A percentile compares a stretch with the other conserved stretches of the same genome.
Conservation (phyloP, 2,888 invertebrate species). For the Callinectes sapidus region DNA sequence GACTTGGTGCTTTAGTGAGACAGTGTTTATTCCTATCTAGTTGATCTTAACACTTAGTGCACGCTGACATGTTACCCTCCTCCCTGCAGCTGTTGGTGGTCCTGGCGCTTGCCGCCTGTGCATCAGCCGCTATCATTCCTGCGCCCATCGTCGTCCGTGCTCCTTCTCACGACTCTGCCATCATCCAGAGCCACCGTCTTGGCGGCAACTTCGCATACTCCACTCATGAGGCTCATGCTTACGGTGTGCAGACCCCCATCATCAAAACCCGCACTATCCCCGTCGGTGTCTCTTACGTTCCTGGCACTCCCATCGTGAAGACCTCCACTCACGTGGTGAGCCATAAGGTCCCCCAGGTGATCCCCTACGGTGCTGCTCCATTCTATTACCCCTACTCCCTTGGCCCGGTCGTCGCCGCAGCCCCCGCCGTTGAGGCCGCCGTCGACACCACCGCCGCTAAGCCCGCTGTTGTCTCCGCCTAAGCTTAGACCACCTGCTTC, state of each 20-base stretch:
- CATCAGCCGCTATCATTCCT: slow-evolving; percentile 72
- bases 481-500: neutral
- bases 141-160: slow-evolving; percentile 76
- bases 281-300: slow-evolving; percentile 76
- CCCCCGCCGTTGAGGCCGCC: slow-evolving; percentile 15
- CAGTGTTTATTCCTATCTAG: neutral
- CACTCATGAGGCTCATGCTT: slow-evolving; percentile 79
- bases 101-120: slow-evolving; percentile 72
- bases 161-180: slow-evolving; percentile 78
- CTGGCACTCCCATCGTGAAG: slow-evolving; percentile 73
- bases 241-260: slow-evolving; percentile 77
- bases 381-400: slow-evolving; percentile 16
- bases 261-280: slow-evolving; percentile 74
- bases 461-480: slow-evolving; percentile 13
- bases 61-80: neutral
- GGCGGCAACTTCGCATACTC: slow-evolving; percentile 80
- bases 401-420: neutral
- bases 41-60: neutral
- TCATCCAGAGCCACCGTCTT: slow-evolving; percentile 78
- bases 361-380: neutral
- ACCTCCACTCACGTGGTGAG: slow-evolving; percentile 78
- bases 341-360: slow-evolving; percentile 79
- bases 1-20: neutral
- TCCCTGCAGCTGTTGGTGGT: slow-evolving; percentile 53
- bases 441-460: slow-evolving; percentile 28